These are phyloP conservation scores for Trisateles emortualis DNA, from an alignment of 2,888 invertebrate species.

Conservation along the genomic window DNA sequence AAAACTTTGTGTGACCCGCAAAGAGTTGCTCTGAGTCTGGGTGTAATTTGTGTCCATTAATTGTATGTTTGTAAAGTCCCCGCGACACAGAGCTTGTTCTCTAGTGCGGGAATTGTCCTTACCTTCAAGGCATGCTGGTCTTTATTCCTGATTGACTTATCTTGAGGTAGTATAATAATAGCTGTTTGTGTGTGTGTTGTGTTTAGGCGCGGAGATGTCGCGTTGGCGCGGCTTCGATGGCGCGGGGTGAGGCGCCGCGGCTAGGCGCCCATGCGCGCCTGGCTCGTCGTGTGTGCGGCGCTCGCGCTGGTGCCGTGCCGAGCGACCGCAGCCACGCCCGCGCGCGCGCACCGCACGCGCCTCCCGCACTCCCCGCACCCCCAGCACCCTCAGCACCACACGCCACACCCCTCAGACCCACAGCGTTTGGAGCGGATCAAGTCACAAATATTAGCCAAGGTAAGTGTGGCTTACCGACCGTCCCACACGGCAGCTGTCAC, in stretches of 20 bases:
- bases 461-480: constrained; percentile 16
- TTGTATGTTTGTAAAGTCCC: no score
- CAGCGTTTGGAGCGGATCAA: constrained; percentile 71
- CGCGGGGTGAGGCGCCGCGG: constrained; percentile 76
- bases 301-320: constrained; percentile 81
- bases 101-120: no score
- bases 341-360: constrained; percentile 47
- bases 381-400: no score
- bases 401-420: constrained; percentile 43
- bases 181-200: background rate
- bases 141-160: no score
- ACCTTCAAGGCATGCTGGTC: no score
- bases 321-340: constrained; percentile 79
- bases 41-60: no score
- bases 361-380: constrained; percentile 35
- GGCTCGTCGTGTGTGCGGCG: constrained; percentile 83
- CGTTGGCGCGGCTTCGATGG: constrained; percentile 80
- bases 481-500: background rate
- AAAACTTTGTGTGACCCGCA: no score
- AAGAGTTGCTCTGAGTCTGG: no score
- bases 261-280: constrained; percentile 84
- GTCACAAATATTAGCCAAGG: constrained; percentile 74
- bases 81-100: no score
- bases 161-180: no score
- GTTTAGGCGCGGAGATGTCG: constrained; percentile 81